A percentile compares a stretch with the other conserved stretches of the same genome.
phyloP scores from a whole-genome alignment of 2,113 vertebrate genomes.

The Gavialis gangeticus region DNA sequence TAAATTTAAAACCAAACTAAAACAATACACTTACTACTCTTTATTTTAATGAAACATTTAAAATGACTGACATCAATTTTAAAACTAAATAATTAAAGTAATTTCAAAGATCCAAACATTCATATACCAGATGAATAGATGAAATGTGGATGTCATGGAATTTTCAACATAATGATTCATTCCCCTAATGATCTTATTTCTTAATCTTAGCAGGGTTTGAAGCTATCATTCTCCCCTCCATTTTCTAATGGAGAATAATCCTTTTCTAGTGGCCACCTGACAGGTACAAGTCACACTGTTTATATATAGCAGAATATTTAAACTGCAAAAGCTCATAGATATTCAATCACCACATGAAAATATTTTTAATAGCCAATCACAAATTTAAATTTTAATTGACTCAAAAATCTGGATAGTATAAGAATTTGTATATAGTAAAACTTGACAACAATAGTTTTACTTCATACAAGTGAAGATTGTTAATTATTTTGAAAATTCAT shows the following conservation, averaged over 20 bases:
- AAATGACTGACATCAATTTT: too few species aligned
- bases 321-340: not conserved
- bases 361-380: not conserved
- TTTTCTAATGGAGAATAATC: not conserved
- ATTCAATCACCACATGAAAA: not conserved
- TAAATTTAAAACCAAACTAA: too few species aligned
- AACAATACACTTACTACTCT: too few species aligned
- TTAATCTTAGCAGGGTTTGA: not conserved
- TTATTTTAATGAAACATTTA: too few species aligned
- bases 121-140: too few species aligned
- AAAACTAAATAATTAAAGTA: too few species aligned
- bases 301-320: not conserved
- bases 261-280: not conserved
- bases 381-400: not conserved
- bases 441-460: not conserved
- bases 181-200: too few species aligned
- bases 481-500: not conserved
- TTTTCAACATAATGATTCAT: too few species aligned
- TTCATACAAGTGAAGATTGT: not conserved
- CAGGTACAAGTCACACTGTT: not conserved
- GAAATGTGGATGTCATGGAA: too few species aligned
- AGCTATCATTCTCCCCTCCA: not conserved
- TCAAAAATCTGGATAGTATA: not conserved
- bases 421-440: fast-evolving
- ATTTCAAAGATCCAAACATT: too few species aligned